Conservation (phyloP, 2,113 vertebrate genomes). For the Cyprinodon variegatus region DNA sequence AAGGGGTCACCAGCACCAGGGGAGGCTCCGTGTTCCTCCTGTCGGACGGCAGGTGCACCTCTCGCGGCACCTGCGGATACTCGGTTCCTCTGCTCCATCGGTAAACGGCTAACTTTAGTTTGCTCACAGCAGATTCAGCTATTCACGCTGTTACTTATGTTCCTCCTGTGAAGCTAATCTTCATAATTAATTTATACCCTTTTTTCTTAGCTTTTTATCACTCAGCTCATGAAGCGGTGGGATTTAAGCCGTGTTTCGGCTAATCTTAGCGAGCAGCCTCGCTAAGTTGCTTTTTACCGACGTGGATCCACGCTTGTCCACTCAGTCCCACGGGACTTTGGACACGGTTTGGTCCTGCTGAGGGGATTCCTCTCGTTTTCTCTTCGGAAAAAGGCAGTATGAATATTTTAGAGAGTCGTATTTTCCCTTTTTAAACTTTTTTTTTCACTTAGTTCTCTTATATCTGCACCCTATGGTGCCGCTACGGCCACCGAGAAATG, state of each 20-base stretch:
- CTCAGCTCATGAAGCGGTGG: neutral
- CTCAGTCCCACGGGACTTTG: conserved; percentile 65
- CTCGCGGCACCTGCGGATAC: conserved; percentile 70
- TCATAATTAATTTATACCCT: too few relatives aligned
- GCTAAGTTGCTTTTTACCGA: conserved; percentile 45
- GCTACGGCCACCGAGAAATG: conserved; percentile 81
- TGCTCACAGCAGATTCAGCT: neutral
- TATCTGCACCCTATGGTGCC: conserved; percentile 79
- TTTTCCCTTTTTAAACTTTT: conserved; percentile 51
- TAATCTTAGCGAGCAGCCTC: conserved; percentile 26
- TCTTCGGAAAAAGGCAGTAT: conserved; percentile 36
- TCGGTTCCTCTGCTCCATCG: conserved; percentile 40
- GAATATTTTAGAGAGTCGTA: conserved; percentile 32
- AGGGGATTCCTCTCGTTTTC: conserved; percentile 17
- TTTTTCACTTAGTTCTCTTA: conserved; percentile 51
- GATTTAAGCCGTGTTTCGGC: conserved; percentile 7
- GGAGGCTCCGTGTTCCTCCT: neutral
- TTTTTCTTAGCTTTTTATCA: neutral
- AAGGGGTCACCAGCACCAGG: neutral
- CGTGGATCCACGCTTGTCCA: conserved; percentile 54
- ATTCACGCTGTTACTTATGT: neutral
- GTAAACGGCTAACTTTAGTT: conserved; percentile 57
- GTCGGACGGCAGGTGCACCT: conserved; percentile 73
- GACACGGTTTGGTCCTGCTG: conserved; percentile 43
- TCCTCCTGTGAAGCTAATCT: neutral